Evolutionary conservation across 2,888 invertebrate species (phyloP).

Genomic region (Clusia tigrina): DNA sequence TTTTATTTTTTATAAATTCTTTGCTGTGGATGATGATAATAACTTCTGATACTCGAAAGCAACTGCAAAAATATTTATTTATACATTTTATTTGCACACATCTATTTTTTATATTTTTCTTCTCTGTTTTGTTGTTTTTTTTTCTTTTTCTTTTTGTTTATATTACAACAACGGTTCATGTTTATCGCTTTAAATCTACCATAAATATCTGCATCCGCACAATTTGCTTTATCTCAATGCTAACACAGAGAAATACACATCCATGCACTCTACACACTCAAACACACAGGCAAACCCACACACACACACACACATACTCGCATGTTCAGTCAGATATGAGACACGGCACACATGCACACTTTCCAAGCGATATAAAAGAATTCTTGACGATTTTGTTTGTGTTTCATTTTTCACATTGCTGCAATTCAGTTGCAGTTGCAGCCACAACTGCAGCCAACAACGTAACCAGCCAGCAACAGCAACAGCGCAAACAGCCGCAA

Average conservation of each 20-base stretch:
- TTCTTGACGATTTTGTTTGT: not conserved
- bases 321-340: not conserved
- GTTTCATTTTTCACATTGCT: not conserved
- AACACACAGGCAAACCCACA: not conserved
- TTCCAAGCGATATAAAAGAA: conserved; percentile 2
- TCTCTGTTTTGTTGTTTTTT: not conserved
- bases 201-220: conserved; percentile 13
- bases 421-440: not conserved
- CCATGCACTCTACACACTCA: not conserved
- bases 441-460: not conserved
- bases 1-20: no score
- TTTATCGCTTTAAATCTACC: conserved; percentile 12
- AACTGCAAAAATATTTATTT: no score
- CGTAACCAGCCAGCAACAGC: not conserved
- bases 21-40: no score
- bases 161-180: conserved; percentile 8
- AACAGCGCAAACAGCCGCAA: conserved; percentile 13
- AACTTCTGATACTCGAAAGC: no score
- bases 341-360: not conserved
- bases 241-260: no score
- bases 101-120: not conserved
- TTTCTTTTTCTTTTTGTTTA: not conserved
- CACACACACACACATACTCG: not conserved
- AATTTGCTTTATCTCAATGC: conserved; percentile 9
- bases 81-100: no score